Base-by-base conservation (phyloP, 2,888 invertebrate genomes). In the Drosophila longiperda region DNA sequence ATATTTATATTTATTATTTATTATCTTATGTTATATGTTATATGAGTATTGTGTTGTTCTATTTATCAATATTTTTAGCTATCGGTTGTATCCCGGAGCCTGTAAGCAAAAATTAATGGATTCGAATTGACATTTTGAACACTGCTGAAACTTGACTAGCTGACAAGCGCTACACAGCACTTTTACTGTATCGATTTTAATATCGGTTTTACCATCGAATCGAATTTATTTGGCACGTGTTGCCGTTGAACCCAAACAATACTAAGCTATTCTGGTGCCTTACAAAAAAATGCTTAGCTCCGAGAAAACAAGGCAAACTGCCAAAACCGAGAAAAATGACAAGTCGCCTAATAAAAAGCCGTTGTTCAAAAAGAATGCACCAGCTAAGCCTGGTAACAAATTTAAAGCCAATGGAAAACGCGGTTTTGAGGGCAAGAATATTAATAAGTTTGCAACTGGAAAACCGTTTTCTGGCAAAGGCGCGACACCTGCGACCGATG, bases 211-310 rank as follows among this genome's bases (percentile, higher is more conserved):
- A 20, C 2, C 20, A 33, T 57, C 64, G 42, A 32, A 29, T 53
- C 6, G 7, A 55, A 33, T 33, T 40, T 17, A 60, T 11, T 67
- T 62, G 42, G 80, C 76, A 77, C 76, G 76, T 77, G 76, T 75
- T 75, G 69, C 61, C 62, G 50, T 26, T 65, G 45, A 29, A 57
- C 38, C 29, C 49, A 52, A 52, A 67, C 59, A 78, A 45, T 7
- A 36, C 12, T 36, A 36, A 4, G 4, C 8, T 4, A 7, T 45
- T 36, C 12, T 57, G 62, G 15, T 55, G 15, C 23, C 8, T 57
- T 15, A 6, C 5, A 29, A 49, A 11, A 33, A 26, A 20, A 64
- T 74, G 74, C 17, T 52, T n/a, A 54, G n/a, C 20, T 23, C 74
- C 52, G 40, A 50, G 20, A 50, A 52, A 12, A 3, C 29, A 1